A percentile compares a stretch with the other conserved stretches of the same genome.
phyloP scores from a whole-genome alignment of 2,888 invertebrate genomes.

The Andrena trimmerana region DNA sequence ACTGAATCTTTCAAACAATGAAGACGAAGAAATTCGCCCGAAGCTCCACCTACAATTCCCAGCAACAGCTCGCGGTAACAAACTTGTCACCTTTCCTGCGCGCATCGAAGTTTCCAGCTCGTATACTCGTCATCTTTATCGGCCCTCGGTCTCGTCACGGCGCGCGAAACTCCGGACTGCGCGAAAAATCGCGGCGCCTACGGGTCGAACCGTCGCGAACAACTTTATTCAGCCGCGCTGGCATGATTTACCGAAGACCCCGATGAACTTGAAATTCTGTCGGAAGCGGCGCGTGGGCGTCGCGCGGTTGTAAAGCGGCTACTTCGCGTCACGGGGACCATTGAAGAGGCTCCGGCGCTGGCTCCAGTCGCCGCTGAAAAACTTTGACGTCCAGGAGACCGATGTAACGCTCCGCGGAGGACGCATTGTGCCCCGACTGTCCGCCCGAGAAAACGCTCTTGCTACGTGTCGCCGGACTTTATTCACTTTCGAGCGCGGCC shows the following conservation, averaged over 20 bases:
- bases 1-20: no score
- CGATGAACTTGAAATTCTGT: constrained; percentile 70
- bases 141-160: no score
- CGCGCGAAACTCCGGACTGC: constrained; percentile 8
- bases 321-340: constrained; percentile 61
- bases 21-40: no score
- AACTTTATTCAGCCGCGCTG: constrained; percentile 39
- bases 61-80: neutral
- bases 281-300: constrained; percentile 66
- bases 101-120: constrained; percentile 24
- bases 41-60: neutral
- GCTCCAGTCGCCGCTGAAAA: constrained; percentile 34
- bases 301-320: constrained; percentile 58
- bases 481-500: neutral
- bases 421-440: constrained; percentile 14
- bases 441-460: neutral
- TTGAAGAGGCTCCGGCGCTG: constrained; percentile 46
- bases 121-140: constrained; percentile 13
- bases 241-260: constrained; percentile 62
- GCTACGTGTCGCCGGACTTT: constrained; percentile 23
- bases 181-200: constrained; percentile 32
- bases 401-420: constrained; percentile 19
- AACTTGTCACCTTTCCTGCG: neutral
- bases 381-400: constrained; percentile 26
- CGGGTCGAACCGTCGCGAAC: constrained; percentile 30